Base-by-base conservation (phyloP, 2,113 vertebrate species). In the Pollimyrus isidori region DNA sequence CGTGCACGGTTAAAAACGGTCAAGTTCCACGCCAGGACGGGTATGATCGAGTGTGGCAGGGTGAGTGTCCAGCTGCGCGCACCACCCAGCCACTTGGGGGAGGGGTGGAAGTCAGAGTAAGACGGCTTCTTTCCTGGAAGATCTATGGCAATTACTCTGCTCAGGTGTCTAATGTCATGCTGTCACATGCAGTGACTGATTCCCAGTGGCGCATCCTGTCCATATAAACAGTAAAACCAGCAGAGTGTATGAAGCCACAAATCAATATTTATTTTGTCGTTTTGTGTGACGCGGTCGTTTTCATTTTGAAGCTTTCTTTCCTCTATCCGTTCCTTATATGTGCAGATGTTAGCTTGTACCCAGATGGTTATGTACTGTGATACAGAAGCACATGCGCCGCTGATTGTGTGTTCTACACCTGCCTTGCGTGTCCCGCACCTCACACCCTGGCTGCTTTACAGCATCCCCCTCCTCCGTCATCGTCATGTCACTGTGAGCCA, bases 11-110 rank as follows among this genome's bases (percentile, higher is more conserved):
- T 99, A 97, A 99, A 99, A 98, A 99, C 98, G 0, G 98, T 99
- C 93, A 99, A 99, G 94, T 99, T 99, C 94, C 98, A 99, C 86
- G 98, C 98, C 93, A 96, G 98, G 94, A 99, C 98, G 39, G 98
- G 98, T 93, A 99, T 99, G 97, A 99, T 99, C 90, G 98, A 99
- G 92, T 98, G 98, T 73, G 99, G 98, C 93, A 96, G 98, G 97
- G 98, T 99, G 96, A 98, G 87, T 73, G 15, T 9, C 56, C 10
- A 10, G 62, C 62, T 69, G n/a, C 26, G n/a, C n/a, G n/a, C n/a
- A n/a, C n/a, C n/a, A n/a, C n/a, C n/a, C n/a, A n/a, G n/a, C n/a
- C n/a, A n/a, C n/a, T n/a, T n/a, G 62, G 62, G 2, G 62, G 26
- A n/a, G 10, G 10, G 62, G 26, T 11, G 23, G n/a, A n/a, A 65